These are phyloP conservation scores for Rostratula benghalensis DNA, from an alignment of 2,113 vertebrate species.

Conservation along the genomic window DNA sequence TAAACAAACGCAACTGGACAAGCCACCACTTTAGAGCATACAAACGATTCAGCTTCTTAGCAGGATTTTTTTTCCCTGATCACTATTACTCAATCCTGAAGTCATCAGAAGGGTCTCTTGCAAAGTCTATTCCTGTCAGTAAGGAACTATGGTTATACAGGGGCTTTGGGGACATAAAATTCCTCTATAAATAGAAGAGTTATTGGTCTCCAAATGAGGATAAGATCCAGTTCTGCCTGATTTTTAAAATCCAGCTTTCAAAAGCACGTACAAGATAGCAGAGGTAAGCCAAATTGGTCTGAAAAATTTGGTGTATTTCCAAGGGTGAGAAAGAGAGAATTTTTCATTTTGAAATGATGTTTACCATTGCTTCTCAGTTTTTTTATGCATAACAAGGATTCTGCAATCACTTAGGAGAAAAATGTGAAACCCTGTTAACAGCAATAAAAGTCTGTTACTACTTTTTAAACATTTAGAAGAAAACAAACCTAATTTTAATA, in stretches of 20 bases:
- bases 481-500: slow-evolving; percentile 45
- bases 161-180: not conserved
- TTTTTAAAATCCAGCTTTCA: not conserved
- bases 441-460: not conserved
- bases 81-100: not conserved
- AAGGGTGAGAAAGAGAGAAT: not conserved
- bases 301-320: not conserved
- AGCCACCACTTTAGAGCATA: not conserved
- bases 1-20: not conserved
- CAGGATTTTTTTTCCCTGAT: not conserved
- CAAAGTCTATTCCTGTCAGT: not conserved
- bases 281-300: not conserved
- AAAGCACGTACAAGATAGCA: not conserved
- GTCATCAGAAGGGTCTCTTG: not conserved
- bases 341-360: not conserved
- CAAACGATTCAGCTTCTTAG: not conserved
- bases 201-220: not conserved
- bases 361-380: not conserved
- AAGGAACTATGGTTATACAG: not conserved
- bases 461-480: slow-evolving; percentile 1
- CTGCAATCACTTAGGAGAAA: not conserved
- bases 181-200: not conserved
- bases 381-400: not conserved
- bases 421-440: not conserved
- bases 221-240: not conserved